Conservation (phyloP, 37 sponge, comb jelly and placozoan species). For the Hexactinellida sp. region DNA sequence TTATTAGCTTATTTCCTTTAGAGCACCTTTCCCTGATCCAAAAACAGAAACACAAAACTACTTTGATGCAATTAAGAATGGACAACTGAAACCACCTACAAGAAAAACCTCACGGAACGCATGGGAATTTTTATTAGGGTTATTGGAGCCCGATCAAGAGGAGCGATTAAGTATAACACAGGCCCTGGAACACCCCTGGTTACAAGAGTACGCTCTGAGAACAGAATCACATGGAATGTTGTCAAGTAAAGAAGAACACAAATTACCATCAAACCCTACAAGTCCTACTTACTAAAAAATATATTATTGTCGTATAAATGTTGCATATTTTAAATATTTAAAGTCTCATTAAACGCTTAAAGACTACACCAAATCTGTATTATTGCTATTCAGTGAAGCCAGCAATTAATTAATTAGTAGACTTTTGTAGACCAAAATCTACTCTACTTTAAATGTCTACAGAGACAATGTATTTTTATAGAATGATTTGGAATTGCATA, state of each 20-base stretch:
- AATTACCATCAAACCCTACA: not conserved
- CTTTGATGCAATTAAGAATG: not conserved
- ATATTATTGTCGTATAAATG: not conserved
- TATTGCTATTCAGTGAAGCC: too few relatives aligned
- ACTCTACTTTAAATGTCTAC: too few relatives aligned
- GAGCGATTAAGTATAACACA: slow-evolving; percentile 5
- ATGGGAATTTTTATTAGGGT: not conserved
- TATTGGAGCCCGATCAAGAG: not conserved
- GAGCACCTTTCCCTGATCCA: slow-evolving; percentile 16
- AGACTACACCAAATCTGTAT: too few relatives aligned
- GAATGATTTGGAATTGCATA: too few relatives aligned
- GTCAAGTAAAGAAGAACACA: slow-evolving; percentile 12
- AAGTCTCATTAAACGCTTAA: too few relatives aligned
- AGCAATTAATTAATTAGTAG: too few relatives aligned
- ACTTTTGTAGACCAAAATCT: too few relatives aligned
- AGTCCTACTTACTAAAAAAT: not conserved
- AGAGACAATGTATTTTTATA: too few relatives aligned
- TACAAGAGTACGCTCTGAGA: slow-evolving; percentile 1
- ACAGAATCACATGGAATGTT: slow-evolving; percentile 17
- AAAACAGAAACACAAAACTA: slow-evolving; percentile 8
- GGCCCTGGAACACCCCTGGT: slow-evolving; percentile 8
- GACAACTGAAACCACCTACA: not conserved
- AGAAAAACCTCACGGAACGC: not conserved
- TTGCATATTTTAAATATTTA: not conserved
- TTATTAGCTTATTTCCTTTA: too few relatives aligned